Percentiles rank a stretch among this genome's conserved stretches.
phyloP scores from a whole-genome alignment of 2,113 vertebrate species.

The Pterocles orientalis region DNA sequence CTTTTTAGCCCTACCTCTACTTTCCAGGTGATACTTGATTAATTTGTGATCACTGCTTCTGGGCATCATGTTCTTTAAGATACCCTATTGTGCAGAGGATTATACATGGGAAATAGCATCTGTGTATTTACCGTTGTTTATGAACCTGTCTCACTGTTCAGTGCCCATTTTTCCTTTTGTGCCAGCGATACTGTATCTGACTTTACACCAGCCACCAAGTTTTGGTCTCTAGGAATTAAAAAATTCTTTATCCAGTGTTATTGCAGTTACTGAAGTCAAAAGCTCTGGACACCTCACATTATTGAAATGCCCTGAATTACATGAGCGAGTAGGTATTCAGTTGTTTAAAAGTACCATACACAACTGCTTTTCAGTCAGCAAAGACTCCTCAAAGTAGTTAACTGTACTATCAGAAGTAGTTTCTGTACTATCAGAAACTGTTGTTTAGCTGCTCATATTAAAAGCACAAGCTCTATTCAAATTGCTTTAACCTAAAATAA shows the following conservation, averaged over 20 bases:
- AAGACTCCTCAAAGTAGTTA: neutral
- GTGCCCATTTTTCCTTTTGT: slow-evolving; percentile 32
- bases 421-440: neutral
- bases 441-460: neutral
- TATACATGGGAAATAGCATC: slow-evolving; percentile 52
- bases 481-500: neutral
- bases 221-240: slow-evolving; percentile 71
- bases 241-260: slow-evolving; percentile 67
- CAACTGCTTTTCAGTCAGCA: slow-evolving; percentile 27
- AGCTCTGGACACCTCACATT: slow-evolving; percentile 24
- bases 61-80: neutral
- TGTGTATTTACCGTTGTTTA: slow-evolving; percentile 55
- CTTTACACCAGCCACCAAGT: slow-evolving; percentile 28
- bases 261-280: slow-evolving; percentile 69
- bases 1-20: neutral
- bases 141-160: slow-evolving; percentile 64
- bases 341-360: slow-evolving; percentile 15
- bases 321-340: neutral
- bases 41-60: slow-evolving; percentile 21
- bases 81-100: neutral
- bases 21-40: neutral
- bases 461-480: neutral
- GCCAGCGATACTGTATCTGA: slow-evolving; percentile 41
- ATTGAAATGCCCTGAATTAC: slow-evolving; percentile 47
- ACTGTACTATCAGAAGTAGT: too few species aligned